Evolutionary conservation across 2,113 vertebrate species (phyloP).

Genomic region (Elachura formosa): DNA sequence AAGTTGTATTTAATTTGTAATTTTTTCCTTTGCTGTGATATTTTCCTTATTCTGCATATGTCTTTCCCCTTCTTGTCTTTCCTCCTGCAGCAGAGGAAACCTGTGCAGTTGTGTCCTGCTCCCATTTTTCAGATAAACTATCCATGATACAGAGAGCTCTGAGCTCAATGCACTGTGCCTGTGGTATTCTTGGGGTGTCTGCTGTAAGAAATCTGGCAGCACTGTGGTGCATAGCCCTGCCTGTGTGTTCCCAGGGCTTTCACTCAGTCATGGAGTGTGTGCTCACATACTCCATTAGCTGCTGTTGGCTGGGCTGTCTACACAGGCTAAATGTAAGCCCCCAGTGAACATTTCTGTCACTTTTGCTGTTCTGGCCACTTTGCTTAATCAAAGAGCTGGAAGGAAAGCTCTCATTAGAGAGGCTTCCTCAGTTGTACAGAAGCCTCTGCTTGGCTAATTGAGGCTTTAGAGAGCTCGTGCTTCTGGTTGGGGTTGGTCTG

Average conservation of each 20-base stretch:
- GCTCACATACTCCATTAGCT: not conserved
- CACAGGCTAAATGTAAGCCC: not conserved
- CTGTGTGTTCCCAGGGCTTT: not conserved
- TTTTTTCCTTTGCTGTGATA: not conserved
- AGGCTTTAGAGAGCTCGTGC: not conserved
- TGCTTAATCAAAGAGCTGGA: conserved; percentile 1
- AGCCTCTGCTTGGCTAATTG: not conserved
- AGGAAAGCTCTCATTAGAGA: conserved; percentile 42
- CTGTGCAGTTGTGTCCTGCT: conserved; percentile 70
- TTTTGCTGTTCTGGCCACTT: not conserved
- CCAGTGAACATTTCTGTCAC: not conserved
- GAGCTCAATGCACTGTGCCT: conserved; percentile 38
- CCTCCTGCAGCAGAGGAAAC: conserved; percentile 63
- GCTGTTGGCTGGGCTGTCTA: not conserved
- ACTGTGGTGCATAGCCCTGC: not conserved
- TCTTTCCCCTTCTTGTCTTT: conserved; percentile 12
- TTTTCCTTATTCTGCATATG: not conserved
- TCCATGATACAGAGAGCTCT: conserved; percentile 66
- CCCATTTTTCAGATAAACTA: conserved; percentile 69
- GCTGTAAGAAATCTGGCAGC: conserved; percentile 7
- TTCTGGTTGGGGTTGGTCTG: not conserved
- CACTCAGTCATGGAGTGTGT: not conserved
- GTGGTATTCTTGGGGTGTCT: conserved; percentile 4
- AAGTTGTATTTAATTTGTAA: not conserved
- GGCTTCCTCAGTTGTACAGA: not conserved